Evolutionary conservation across 1,140 invertebrate species (phyloP), one percentile per base, ranked within the genome.

Genomic region (Drosophila asahinai): DNA sequence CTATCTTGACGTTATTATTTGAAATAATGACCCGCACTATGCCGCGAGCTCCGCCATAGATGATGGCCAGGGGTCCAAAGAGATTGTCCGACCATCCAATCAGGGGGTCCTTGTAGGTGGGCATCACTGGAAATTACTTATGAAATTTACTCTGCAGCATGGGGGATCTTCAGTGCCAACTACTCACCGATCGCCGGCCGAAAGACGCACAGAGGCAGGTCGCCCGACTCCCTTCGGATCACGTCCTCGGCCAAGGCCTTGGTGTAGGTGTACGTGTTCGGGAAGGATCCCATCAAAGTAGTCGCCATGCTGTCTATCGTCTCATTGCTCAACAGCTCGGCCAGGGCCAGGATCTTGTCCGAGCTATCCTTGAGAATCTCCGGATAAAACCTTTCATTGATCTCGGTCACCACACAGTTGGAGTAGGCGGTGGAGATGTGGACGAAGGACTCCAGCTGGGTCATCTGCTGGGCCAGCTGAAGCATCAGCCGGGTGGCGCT

Each of bases 61-160:
- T 68, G 0, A 96, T 86, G 27, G 96, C 97, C 55, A 96, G 97
- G 3, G 97, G 97, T 49, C 98, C 98, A 91, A 98, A 98, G 72
- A 97, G 94, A 86, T 98, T 99, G 91, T 99, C 98, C 30, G 98
- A 96, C 97, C 97, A 98, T 2, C 96, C 96, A 7, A 91, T 60
- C 0, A 95, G 74, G 0, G 96, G 95, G 67, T 98, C 97, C 67
- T 95, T 95, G 93, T 95, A 96, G 1, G 97, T 96, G 0, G 97
- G 96, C 38, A 97, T 95, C 30, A 98, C 97, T 96, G 92, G 0
- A 7, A 43, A 48, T 95, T 95, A 33, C 97, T 4, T 4, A 33
- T 25, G 22, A 25, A 25, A 25, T 25, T 3, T 25, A 25, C 2
- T 14, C 11, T 5, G 11, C 15, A n/a, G 48, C 11, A n/a, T 5